A percentile compares a stretch with the other conserved stretches of the same genome.
Evolutionary conservation across 2,113 vertebrate genomes (phyloP).

Genomic region (Numida meleagris): DNA sequence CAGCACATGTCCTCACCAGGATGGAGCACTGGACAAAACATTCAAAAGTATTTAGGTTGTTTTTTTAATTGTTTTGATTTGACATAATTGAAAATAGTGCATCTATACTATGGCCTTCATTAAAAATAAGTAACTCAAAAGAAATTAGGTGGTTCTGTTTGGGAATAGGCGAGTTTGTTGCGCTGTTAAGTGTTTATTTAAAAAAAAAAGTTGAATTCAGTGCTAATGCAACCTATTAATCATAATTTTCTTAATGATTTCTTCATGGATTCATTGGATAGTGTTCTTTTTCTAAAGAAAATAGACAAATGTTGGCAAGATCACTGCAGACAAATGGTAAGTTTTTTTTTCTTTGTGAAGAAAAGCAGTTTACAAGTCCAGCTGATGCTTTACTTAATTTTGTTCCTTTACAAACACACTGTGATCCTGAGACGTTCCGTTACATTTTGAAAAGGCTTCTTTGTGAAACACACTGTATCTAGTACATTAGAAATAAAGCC

Average conservation of each 20-base stretch:
- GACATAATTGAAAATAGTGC: neutral
- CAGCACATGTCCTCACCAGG: neutral
- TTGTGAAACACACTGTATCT: neutral
- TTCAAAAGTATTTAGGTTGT: neutral
- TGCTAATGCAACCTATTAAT: neutral
- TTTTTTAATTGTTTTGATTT: neutral
- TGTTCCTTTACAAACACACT: neutral
- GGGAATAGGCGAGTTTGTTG: neutral
- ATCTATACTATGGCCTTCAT: neutral
- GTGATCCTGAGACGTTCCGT: neutral
- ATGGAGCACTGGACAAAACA: neutral
- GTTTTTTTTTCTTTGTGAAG: neutral
- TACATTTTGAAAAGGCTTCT: neutral
- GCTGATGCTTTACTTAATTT: neutral
- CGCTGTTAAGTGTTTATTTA: neutral
- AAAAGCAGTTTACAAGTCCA: neutral
- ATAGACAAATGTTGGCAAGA: conserved; percentile 99
- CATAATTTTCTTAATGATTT: conserved; percentile 82
- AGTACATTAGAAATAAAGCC: neutral
- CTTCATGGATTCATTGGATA: conserved; percentile 94
- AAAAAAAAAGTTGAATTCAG: neutral
- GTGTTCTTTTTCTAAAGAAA: conserved; percentile 98
- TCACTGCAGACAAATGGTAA: conserved; percentile 99
- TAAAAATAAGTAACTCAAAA: neutral
- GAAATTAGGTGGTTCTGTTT: neutral